Percentiles rank a stretch among this genome's conserved stretches.
Evolutionary conservation across 2,113 vertebrate genomes (phyloP).

Genomic region (Pterocles burchelli): DNA sequence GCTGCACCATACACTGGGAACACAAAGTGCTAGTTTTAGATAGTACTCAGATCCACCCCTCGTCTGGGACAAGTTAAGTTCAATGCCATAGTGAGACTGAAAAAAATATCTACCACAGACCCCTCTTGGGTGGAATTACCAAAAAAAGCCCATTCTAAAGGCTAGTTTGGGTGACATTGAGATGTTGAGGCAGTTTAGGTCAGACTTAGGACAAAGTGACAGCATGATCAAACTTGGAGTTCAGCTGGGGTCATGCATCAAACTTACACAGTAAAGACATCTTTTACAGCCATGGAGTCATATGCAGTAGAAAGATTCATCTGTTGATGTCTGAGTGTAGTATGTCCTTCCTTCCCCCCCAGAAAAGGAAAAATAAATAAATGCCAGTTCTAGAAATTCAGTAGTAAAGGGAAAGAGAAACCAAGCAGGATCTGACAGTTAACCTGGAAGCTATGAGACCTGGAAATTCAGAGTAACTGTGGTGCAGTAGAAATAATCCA

Average conservation of each 20-base stretch:
- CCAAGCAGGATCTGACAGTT: not conserved
- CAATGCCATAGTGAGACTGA: not conserved
- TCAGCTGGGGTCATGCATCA: not conserved
- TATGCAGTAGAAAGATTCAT: not conserved
- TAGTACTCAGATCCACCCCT: not conserved
- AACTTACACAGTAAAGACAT: not conserved
- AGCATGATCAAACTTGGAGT: not conserved
- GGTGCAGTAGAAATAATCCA: not conserved
- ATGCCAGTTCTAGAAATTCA: not conserved
- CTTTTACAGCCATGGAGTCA: not conserved
- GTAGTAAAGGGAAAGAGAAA: not conserved
- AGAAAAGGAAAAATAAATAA: not conserved
- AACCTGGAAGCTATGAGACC: not conserved
- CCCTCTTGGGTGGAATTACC: not conserved
- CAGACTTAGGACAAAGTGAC: not conserved
- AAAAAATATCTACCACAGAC: not conserved
- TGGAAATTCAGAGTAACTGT: not conserved
- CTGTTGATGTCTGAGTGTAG: not conserved
- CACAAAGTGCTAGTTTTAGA: not conserved
- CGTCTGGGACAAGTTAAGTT: not conserved
- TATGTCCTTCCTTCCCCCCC: fast-evolving
- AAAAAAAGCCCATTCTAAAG: not conserved
- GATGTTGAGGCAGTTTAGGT: not conserved
- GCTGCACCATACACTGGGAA: not conserved
- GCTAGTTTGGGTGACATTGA: not conserved